Base-by-base conservation (phyloP, 2,113 vertebrate genomes). In the Corythaixoides concolor region DNA sequence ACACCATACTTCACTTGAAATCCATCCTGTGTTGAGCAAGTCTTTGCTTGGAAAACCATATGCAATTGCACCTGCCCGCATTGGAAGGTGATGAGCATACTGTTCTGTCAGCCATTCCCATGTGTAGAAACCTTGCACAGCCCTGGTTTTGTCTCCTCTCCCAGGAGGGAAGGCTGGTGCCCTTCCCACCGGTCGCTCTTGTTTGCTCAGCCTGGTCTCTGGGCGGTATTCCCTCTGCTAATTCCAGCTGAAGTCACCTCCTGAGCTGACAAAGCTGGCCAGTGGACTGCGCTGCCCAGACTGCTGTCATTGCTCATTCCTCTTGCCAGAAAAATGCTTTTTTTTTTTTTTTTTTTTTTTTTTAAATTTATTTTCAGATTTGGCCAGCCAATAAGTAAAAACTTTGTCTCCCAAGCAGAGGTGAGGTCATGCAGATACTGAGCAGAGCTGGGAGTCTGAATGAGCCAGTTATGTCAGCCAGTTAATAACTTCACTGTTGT, bases 401-500 rank as follows among this genome's bases (percentile, higher is more conserved):
- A 94, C 77, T 92, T 95, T 93, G 62, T 96, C 89, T 95, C 89
- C 49, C 80, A 92, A 95, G 95, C 94, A 96, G 96, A 94, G 86
- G 73, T 96, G 97, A 97, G 92, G 73, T 97, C 93, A 97, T 94
- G 62, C 85, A 90, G 73, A 96, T 89, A 95, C 24, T 75, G 80
- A 97, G 62, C 79, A 87, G 89, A 95, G 58, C 86, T 92, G 80
- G 77, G 86, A 87, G 80, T 86, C 52, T 96, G 96, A 94, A 92
- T 62, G 88, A 93, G 90, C 94, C 90, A 96, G 91, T 93, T 96
- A 96, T 96, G 91, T 96, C 95, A 96, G 95, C 45, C 81, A 92
- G 93, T 95, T 96, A 96, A 97, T 97, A 96, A 96, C 73, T 90
- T 96, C 77, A 81, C 92, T 95, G 90, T 92, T 97, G 96, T 96